Evolutionary conservation across 2,797 vertebrate genomes (phyloP).

Genomic region (Sarcophilus harrisii): DNA sequence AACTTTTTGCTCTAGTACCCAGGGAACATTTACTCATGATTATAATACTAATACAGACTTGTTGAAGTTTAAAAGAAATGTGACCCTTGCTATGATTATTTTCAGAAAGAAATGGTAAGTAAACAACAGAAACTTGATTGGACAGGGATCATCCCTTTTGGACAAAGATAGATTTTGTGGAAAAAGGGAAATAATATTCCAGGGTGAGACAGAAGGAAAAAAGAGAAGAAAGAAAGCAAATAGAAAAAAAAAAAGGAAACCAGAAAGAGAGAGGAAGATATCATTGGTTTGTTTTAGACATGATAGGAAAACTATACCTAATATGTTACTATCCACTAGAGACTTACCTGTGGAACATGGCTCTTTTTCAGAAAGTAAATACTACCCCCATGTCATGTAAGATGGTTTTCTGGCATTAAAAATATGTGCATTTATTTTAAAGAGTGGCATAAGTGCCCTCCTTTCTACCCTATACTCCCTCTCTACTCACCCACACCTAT

Average conservation of each 20-base stretch:
- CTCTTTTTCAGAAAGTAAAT: neutral
- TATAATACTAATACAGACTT: slow-evolving; percentile 53
- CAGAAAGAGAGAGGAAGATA: slow-evolving; percentile 3
- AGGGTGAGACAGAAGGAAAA: neutral
- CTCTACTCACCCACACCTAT: neutral
- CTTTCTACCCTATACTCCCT: neutral
- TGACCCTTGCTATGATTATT: slow-evolving; percentile 31
- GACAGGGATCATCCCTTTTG: slow-evolving; percentile 26
- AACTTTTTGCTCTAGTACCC: slow-evolving; percentile 19
- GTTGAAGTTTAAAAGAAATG: slow-evolving; percentile 27
- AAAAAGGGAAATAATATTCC: slow-evolving; percentile 26
- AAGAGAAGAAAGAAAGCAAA: neutral
- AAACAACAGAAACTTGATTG: slow-evolving; percentile 17
- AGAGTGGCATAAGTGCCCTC: neutral
- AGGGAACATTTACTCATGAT: neutral
- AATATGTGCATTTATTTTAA: neutral
- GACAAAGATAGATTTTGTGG: neutral
- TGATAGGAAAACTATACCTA: neutral
- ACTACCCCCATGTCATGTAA: neutral
- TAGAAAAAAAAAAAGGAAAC: neutral
- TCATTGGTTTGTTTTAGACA: neutral
- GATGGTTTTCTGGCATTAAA: neutral
- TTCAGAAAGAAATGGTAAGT: slow-evolving; percentile 44
- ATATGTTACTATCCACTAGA: neutral
- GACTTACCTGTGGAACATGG: neutral